A percentile compares a stretch with the other conserved stretches of the same genome.
phyloP scores from a whole-genome alignment of 2,888 invertebrate species.

The Spisula subtruncata region DNA sequence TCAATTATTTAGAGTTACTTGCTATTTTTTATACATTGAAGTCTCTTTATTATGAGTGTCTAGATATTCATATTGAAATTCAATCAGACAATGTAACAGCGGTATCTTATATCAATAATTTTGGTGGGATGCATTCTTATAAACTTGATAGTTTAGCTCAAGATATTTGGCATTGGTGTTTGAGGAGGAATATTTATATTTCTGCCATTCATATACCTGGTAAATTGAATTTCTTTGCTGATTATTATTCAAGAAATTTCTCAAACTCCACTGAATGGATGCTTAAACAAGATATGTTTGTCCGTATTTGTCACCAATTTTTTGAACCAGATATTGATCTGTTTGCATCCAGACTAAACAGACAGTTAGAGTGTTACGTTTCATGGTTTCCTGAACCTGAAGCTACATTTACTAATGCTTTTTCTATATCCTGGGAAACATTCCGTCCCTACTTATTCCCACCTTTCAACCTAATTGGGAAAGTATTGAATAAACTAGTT shows the following conservation, averaged over 20 bases:
- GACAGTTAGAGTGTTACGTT: conserved; percentile 48
- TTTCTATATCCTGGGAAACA: conserved; percentile 57
- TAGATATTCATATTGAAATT: conserved; percentile 37
- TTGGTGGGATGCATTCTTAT: conserved; percentile 55
- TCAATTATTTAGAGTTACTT: conserved; percentile 48
- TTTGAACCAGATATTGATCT: conserved; percentile 65
- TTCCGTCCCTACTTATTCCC: conserved; percentile 63
- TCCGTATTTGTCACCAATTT: conserved; percentile 39
- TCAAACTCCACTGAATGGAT: conserved; percentile 66
- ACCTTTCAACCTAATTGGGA: conserved; percentile 65
- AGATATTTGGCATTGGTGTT: conserved; percentile 60
- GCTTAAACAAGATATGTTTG: conserved; percentile 53
- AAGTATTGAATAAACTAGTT: no score
- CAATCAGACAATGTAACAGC: conserved; percentile 49
- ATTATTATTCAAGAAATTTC: conserved; percentile 61
- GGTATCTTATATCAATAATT: conserved; percentile 52
- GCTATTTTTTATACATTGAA: conserved; percentile 48
- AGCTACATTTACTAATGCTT: conserved; percentile 54
- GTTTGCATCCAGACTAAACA: conserved; percentile 61
- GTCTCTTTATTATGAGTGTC: conserved; percentile 27
- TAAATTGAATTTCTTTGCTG: conserved; percentile 41
- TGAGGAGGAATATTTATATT: conserved; percentile 50
- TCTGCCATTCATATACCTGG: conserved; percentile 51
- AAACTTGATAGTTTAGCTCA: conserved; percentile 44
- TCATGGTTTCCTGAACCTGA: conserved; percentile 63